Conservation (phyloP, 2,888 invertebrate genomes). For the Andrena hattorfiana region DNA sequence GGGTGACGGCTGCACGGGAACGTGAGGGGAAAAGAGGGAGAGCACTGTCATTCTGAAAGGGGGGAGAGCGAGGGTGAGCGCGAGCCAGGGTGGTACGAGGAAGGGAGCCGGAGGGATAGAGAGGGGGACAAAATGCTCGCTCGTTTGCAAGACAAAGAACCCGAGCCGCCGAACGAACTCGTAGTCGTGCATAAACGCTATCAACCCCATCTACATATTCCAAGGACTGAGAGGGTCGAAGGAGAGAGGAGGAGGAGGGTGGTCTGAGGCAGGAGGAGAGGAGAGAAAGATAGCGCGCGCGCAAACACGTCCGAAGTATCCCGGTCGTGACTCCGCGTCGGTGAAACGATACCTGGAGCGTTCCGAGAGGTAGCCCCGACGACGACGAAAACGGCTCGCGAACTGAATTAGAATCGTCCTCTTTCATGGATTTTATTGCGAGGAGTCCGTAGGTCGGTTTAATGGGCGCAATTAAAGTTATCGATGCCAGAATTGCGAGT, state of each 20-base stretch:
- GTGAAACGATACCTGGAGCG: slow-evolving; percentile 50
- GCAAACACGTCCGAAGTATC: slow-evolving; percentile 54
- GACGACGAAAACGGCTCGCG: slow-evolving; percentile 17
- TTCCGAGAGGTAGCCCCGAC: slow-evolving; percentile 31
- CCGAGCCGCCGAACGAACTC: slow-evolving; percentile 75
- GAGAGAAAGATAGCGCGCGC: slow-evolving; percentile 55
- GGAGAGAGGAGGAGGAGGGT: slow-evolving; percentile 5
- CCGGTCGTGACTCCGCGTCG: slow-evolving; percentile 9
- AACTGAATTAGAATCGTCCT: slow-evolving; percentile 55
- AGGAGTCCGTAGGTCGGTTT: slow-evolving; percentile 11
- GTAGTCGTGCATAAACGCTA: slow-evolving; percentile 81
- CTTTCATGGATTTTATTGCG: slow-evolving; percentile 42
- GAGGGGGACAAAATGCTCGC: slow-evolving; percentile 74
- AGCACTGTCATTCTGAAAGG: slow-evolving; percentile 23
- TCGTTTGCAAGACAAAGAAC: slow-evolving; percentile 83
- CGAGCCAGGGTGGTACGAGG: slow-evolving; percentile 34
- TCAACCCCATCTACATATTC: slow-evolving; percentile 81
- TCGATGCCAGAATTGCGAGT: slow-evolving; percentile 3
- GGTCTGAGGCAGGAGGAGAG: slow-evolving; percentile 43
- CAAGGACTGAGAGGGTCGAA: slow-evolving; percentile 55
- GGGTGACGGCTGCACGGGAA: slow-evolving; percentile 37
- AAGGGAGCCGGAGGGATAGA: slow-evolving; percentile 33
- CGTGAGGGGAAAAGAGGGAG: slow-evolving; percentile 24
- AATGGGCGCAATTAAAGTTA: slow-evolving; percentile 48
- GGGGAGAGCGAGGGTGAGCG: slow-evolving; percentile 46